These are phyloP conservation scores for Smittia sp. DNA, from an alignment of 2,888 invertebrate species.

Conservation along the genomic window DNA sequence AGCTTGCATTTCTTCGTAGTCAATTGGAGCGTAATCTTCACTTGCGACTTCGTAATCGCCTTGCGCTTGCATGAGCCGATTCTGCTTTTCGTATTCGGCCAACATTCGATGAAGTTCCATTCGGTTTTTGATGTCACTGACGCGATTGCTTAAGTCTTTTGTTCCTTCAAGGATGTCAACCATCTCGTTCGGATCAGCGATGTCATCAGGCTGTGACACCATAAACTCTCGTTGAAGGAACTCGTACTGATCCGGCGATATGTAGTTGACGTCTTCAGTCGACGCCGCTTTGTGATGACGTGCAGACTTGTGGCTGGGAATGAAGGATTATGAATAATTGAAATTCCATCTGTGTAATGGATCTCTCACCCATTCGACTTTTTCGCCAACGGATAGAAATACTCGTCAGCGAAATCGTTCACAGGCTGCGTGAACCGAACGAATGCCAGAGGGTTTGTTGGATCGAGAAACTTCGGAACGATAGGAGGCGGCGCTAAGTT, in stretches of 20 bases:
- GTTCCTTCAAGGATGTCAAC: conserved; percentile 46
- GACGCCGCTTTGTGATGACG: neutral
- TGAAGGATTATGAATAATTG: neutral
- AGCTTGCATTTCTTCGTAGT: conserved; percentile 17
- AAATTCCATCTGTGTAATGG: conserved; percentile 28
- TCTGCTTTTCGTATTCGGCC: conserved; percentile 44
- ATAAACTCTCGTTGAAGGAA: conserved; percentile 32
- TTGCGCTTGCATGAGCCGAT: conserved; percentile 42
- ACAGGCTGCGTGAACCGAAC: conserved; percentile 72
- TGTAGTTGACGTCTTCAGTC: neutral
- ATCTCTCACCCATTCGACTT: conserved; percentile 53
- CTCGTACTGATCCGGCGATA: conserved; percentile 39
- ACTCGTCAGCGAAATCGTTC: conserved; percentile 76
- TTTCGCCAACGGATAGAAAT: conserved; percentile 69
- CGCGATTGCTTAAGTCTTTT: conserved; percentile 46
- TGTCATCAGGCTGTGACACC: conserved; percentile 1
- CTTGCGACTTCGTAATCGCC: conserved; percentile 24
- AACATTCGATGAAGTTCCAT: conserved; percentile 51
- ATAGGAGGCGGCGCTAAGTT: conserved; percentile 50
- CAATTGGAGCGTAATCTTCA: conserved; percentile 42
- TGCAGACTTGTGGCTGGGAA: neutral
- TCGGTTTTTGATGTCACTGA: conserved; percentile 48
- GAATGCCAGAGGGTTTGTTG: conserved; percentile 69
- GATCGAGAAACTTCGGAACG: conserved; percentile 56
- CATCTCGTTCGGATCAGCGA: conserved; percentile 35